Conservation (phyloP, 2,113 vertebrate species). For the Dasyurus viverrinus region DNA sequence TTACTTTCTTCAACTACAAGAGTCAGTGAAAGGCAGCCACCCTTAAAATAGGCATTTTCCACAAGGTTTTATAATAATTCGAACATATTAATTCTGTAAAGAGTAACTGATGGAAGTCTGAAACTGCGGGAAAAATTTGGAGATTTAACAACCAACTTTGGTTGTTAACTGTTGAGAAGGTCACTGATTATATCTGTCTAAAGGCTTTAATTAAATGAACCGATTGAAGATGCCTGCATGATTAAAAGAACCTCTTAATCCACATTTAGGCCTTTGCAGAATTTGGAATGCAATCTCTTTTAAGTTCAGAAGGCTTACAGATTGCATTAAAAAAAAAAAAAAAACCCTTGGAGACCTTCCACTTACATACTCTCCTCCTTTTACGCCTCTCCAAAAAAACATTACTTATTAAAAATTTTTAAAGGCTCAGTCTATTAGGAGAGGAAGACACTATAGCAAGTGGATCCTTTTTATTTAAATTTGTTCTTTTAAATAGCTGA, state of each 20-base stretch:
- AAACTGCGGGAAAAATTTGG: neutral
- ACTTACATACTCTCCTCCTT: neutral
- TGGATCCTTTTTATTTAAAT: neutral
- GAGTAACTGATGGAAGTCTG: neutral
- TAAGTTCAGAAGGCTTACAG: neutral
- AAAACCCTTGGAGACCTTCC: neutral
- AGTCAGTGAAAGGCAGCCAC: neutral
- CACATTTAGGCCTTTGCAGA: neutral
- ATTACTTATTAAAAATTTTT: neutral
- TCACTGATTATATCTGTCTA: neutral
- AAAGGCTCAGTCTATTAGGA: neutral
- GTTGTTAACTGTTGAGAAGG: neutral
- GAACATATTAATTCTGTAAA: neutral
- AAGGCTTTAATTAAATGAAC: neutral
- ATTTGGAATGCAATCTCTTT: neutral
- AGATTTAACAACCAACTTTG: neutral
- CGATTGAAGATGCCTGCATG: neutral
- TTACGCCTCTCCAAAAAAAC: neutral
- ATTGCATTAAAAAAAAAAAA: neutral
- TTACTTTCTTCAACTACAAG: neutral
- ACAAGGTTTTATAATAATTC: neutral
- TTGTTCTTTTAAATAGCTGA: neutral
- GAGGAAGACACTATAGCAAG: neutral
- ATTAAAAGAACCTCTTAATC: neutral
- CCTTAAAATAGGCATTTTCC: neutral